Conservation (phyloP, 64 coral and sea anemone genomes). For the Dendronephthya gigantea region DNA sequence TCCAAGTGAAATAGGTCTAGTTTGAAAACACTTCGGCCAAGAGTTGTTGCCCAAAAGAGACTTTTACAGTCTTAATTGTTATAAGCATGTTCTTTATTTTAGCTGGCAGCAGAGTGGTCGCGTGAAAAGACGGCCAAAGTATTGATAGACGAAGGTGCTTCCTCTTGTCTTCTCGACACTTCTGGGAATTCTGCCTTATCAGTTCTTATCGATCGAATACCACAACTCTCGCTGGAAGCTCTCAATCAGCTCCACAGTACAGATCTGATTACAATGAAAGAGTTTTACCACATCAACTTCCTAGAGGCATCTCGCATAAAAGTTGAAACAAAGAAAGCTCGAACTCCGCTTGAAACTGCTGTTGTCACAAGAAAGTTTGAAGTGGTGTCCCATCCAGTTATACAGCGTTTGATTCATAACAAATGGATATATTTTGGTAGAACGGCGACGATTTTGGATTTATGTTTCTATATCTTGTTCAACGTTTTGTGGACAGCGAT, state of each 20-base stretch:
- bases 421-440: background rate
- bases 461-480: background rate
- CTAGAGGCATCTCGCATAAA: background rate
- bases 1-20: too few relatives aligned
- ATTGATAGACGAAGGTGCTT: background rate
- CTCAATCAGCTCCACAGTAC: background rate
- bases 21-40: too few relatives aligned
- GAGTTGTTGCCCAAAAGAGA: too few relatives aligned
- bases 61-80: too few relatives aligned
- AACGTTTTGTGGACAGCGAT: background rate
- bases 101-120: background rate
- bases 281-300: background rate
- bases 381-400: background rate
- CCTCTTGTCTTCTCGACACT: background rate
- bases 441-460: background rate
- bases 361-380: background rate
- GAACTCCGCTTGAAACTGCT: background rate
- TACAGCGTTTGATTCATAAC: background rate
- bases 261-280: background rate
- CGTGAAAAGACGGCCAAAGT: background rate
- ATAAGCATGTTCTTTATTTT: background rate
- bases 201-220: background rate
- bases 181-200: background rate
- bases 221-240: background rate
- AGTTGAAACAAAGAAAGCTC: background rate